Base-by-base conservation (phyloP, 2,888 invertebrate genomes). In the Apoda limacodes region DNA sequence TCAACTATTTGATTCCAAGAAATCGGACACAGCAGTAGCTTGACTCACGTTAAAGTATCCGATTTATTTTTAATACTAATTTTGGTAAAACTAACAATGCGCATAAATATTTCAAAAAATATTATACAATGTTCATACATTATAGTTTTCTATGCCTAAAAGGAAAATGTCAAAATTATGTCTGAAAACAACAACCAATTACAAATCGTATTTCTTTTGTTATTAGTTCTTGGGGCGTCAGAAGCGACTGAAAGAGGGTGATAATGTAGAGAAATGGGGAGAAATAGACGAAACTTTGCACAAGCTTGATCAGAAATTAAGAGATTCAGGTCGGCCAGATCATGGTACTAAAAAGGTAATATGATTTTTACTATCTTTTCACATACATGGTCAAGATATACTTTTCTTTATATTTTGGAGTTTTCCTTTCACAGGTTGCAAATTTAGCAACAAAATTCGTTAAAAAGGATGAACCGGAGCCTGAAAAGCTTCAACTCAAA, bases 361-460 rank as follows among this genome's bases (percentile, higher is more conserved):
- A 14, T n/a, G n/a, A n/a, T n/a, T n/a, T n/a, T n/a, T n/a, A n/a
- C n/a, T n/a, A n/a, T 5, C 4, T 13, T 11, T 5, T 11, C 9
- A 9, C 12, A 7, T 10, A 6, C 5, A 4, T 6, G 9, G 9
- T 17, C 13, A 3, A 20, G 5, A 10, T 13, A 5, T 29, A 13
- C 4, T 9, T 17, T 7, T 12, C 4, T 22, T 29, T n/a, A 9
- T 25, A 25, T 14, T 25, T 25, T 25, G 4, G n/a, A 5, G 13
- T 19, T 7, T 7, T 22, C 10, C 5, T 22, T n/a, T 22, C n/a
- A 22, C 42, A 76, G 75, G 94, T 95, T 6, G 93, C 94, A 20
- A 88, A 88, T 32, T 88, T 95, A 74, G 93, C 93, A n/a, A 92
- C 60, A 5, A 75, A 71, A 43, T 78, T 78, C 34, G 92, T 62